A percentile compares a stretch with the other conserved stretches of the same genome.
Evolutionary conservation across 2,888 invertebrate species (phyloP).

Genomic region (Tinea pellionella): DNA sequence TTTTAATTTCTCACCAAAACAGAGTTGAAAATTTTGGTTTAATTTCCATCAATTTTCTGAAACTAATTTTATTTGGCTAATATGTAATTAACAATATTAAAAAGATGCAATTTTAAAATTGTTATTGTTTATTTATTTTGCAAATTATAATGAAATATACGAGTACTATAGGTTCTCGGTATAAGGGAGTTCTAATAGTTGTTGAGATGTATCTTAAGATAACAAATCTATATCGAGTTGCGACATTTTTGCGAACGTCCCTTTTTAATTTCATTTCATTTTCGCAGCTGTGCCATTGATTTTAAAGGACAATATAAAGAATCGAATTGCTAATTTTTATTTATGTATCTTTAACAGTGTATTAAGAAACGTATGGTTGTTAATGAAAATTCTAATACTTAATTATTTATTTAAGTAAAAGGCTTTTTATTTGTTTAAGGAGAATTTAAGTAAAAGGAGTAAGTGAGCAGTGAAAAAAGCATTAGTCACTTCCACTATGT

Average conservation of each 20-base stretch:
- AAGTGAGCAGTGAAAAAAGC: too few species aligned
- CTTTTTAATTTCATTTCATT: slow-evolving; percentile 26
- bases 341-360: neutral
- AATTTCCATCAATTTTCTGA: too few species aligned
- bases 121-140: neutral
- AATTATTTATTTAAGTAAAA: too few species aligned
- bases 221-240: slow-evolving; percentile 44
- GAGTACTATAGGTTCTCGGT: neutral
- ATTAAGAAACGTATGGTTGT: slow-evolving; percentile 12
- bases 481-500: too few species aligned
- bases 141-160: neutral
- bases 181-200: neutral
- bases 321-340: neutral
- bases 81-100: too few species aligned
- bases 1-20: too few species aligned
- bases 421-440: too few species aligned
- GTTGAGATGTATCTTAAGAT: slow-evolving; percentile 45
- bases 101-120: too few species aligned
- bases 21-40: too few species aligned
- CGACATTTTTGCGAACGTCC: slow-evolving; percentile 24
- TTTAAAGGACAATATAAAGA: slow-evolving; percentile 10
- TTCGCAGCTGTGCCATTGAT: slow-evolving; percentile 24
- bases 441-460: too few species aligned
- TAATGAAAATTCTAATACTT: too few species aligned
- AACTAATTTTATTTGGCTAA: too few species aligned